A percentile compares a stretch with the other conserved stretches of the same genome.
Conservation (phyloP, 2,797 vertebrate genomes). For the Heliangelus exortis region DNA sequence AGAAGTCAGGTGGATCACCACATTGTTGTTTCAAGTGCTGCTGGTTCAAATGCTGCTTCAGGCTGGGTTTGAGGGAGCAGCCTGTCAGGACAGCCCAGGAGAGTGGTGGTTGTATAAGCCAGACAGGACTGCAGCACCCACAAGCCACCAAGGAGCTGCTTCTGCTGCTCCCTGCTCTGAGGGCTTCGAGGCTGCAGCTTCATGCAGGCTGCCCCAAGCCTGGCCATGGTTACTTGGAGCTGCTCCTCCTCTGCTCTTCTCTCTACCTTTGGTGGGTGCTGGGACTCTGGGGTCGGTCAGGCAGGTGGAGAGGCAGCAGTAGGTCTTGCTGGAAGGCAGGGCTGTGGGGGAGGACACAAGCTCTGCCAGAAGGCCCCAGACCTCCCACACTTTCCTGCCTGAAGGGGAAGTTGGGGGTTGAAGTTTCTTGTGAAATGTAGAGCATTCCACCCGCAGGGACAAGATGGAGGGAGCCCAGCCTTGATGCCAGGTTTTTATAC, state of each 20-base stretch:
- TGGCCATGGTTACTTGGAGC: neutral
- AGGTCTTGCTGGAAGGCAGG: neutral
- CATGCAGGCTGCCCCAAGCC: rapidly evolving
- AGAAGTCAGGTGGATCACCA: neutral
- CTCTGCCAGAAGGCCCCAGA: neutral
- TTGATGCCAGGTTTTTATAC: neutral
- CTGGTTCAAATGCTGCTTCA: neutral
- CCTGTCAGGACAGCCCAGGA: neutral
- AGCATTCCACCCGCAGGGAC: conserved; percentile 32
- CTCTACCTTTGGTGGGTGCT: neutral
- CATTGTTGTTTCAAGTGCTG: neutral
- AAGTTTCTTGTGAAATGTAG: conserved; percentile 8
- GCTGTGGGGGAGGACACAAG: rapidly evolving
- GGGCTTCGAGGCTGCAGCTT: neutral
- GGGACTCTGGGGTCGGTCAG: neutral
- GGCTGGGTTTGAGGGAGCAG: neutral
- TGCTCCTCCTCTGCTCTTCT: neutral
- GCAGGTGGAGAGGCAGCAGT: neutral
- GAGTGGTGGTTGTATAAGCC: neutral
- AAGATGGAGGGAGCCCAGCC: neutral
- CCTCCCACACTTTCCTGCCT: conserved; percentile 64
- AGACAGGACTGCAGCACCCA: neutral
- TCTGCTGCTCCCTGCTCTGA: neutral
- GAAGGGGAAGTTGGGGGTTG: conserved; percentile 54
- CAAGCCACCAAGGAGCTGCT: neutral